Evolutionary conservation across 2,888 invertebrate genomes (phyloP).

Genomic region (Graphium colonna): DNA sequence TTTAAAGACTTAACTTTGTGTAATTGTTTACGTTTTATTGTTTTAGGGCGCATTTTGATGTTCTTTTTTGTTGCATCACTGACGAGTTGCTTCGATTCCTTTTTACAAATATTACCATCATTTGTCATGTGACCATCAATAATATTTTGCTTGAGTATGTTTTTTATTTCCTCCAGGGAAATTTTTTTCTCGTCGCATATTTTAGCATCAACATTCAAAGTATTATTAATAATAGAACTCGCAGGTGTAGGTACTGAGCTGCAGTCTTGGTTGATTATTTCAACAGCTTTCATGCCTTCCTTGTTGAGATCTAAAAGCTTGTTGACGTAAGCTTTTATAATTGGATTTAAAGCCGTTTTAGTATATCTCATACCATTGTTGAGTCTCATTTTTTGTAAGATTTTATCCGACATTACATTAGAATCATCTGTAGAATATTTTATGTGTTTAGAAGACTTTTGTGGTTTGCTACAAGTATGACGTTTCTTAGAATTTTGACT

Average conservation of each 20-base stretch:
- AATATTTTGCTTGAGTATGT: slow-evolving; percentile 49
- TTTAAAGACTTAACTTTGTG: slow-evolving; percentile 71
- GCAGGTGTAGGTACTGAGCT: slow-evolving; percentile 69
- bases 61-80: slow-evolving; percentile 25
- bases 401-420: neutral
- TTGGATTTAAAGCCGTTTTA: slow-evolving; percentile 47
- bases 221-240: slow-evolving; percentile 65
- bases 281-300: slow-evolving; percentile 59
- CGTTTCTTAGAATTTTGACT: neutral
- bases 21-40: slow-evolving; percentile 42
- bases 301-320: slow-evolving; percentile 59
- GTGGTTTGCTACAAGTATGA: slow-evolving; percentile 7
- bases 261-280: slow-evolving; percentile 66
- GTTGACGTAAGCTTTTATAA: slow-evolving; percentile 62
- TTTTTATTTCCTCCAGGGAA: slow-evolving; percentile 61
- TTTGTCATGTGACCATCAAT: slow-evolving; percentile 33
- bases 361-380: slow-evolving; percentile 23
- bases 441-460: slow-evolving; percentile 14
- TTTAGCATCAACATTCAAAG: slow-evolving; percentile 47
- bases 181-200: slow-evolving; percentile 44
- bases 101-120: slow-evolving; percentile 24
- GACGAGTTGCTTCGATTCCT: neutral
- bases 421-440: neutral
- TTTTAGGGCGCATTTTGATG: slow-evolving; percentile 27
- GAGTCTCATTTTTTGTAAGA: slow-evolving; percentile 15